phyloP scores from a whole-genome alignment of 2,888 invertebrate species.

The Nasonia oneida region DNA sequence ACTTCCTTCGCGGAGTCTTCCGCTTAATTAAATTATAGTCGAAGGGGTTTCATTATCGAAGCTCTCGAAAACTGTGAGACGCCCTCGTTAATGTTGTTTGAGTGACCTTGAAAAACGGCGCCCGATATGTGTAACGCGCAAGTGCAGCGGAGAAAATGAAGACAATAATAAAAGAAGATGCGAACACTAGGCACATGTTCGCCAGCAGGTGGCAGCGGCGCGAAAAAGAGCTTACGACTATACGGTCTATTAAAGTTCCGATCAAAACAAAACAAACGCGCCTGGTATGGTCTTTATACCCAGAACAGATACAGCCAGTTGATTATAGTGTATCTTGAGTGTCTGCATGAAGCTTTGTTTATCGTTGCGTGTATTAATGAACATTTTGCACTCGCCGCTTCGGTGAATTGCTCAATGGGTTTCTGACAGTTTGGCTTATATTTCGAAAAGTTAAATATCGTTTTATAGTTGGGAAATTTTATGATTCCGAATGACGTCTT shows the following conservation, averaged over 20 bases:
- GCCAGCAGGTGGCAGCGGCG: neutral
- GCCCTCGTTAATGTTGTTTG: neutral
- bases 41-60: neutral
- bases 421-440: neutral
- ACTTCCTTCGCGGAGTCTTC: neutral
- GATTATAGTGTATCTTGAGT: neutral
- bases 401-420: neutral
- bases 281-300: neutral
- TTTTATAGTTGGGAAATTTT: too few relatives aligned
- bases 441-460: too few relatives aligned
- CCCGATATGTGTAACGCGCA: neutral
- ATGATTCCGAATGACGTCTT: neutral
- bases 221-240: neutral
- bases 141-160: neutral
- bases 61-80: neutral
- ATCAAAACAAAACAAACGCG: neutral
- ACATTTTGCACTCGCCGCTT: neutral
- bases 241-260: neutral
- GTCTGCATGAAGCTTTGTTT: constrained; percentile 4
- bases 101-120: neutral
- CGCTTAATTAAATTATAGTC: neutral
- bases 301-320: neutral
- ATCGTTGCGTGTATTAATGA: neutral
- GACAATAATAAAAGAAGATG: neutral
- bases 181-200: constrained; percentile 3